These are phyloP conservation scores for Asteroscopus sphinx DNA, from an alignment of 2,888 invertebrate species.

Conservation along the genomic window DNA sequence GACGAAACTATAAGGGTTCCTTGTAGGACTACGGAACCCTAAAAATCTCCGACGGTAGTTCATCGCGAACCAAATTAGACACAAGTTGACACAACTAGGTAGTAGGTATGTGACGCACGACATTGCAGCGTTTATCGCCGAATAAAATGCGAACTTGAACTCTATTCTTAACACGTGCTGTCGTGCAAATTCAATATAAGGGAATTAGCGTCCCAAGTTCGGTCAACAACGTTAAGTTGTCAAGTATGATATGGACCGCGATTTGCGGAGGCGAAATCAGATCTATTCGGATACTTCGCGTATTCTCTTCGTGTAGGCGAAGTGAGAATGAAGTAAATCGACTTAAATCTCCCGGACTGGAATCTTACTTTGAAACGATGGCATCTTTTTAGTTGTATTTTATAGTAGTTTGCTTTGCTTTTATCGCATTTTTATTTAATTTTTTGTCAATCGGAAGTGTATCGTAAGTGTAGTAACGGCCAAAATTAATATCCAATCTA, in stretches of 20 bases:
- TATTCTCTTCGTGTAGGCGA: constrained; percentile 58
- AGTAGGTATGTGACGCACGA: constrained; percentile 29
- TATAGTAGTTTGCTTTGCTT: constrained; percentile 21
- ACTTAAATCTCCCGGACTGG: constrained; percentile 53
- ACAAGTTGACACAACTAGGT: no score
- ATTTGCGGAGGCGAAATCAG: constrained; percentile 61
- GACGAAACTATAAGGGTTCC: no score
- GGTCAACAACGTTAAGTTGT: constrained; percentile 57
- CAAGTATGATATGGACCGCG: constrained; percentile 56
- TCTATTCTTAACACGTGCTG: constrained; percentile 53
- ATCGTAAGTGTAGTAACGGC: no score
- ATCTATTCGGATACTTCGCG: constrained; percentile 44
- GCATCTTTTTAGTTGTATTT: constrained; percentile 42
- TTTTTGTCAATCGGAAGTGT: no score
- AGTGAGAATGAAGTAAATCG: constrained; percentile 56
- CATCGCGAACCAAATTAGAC: constrained; percentile 20
- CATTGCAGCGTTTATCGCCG: constrained; percentile 43
- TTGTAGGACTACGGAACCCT: no score
- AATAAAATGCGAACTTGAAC: constrained; percentile 39
- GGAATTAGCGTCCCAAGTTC: constrained; percentile 56
- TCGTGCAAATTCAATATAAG: constrained; percentile 63
- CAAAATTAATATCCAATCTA: no score
- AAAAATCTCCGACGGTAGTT: constrained; percentile 16
- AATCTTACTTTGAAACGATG: constrained; percentile 52
- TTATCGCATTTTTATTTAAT: no score